Conservation (phyloP, 2,888 invertebrate genomes). For the Sinopyrophorus schimmeli region DNA sequence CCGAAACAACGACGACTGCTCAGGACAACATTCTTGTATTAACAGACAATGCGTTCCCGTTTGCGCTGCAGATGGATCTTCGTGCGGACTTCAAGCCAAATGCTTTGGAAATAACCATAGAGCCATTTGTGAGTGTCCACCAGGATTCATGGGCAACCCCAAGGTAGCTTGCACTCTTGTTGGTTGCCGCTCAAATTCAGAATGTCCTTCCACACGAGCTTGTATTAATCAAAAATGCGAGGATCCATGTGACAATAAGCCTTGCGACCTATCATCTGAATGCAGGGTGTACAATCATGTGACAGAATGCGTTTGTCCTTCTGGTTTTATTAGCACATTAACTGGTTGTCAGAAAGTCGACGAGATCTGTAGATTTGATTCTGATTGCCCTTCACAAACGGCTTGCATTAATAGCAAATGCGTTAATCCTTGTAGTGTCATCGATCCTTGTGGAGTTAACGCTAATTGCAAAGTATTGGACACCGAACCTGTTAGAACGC, state of each 20-base stretch:
- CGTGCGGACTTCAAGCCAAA: conserved; percentile 77
- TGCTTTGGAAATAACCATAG: conserved; percentile 81
- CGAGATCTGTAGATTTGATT: conserved; percentile 73
- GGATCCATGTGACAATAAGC: conserved; percentile 72
- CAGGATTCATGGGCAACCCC: conserved; percentile 82
- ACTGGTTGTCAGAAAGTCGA: conserved; percentile 64
- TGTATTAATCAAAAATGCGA: conserved; percentile 82
- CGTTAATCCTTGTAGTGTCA: conserved; percentile 78
- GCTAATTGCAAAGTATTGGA: conserved; percentile 78
- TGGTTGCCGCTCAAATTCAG: conserved; percentile 77
- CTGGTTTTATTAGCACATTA: conserved; percentile 68
- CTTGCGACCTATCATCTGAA: conserved; percentile 72
- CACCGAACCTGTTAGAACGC: conserved; percentile 81
- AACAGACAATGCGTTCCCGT: conserved; percentile 82
- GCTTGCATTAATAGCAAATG: conserved; percentile 83
- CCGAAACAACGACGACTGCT: conserved; percentile 75
- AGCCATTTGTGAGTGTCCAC: conserved; percentile 80
- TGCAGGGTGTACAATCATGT: conserved; percentile 78
- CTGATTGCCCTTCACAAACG: conserved; percentile 79
- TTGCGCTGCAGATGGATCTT: conserved; percentile 69
- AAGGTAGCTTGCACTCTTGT: conserved; percentile 74
- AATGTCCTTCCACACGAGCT: conserved; percentile 79
- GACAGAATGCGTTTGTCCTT: conserved; percentile 80
- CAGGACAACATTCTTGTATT: conserved; percentile 79
- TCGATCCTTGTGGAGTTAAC: conserved; percentile 80